phyloP scores from a whole-genome alignment of 2,113 vertebrate species.

The Galbula dea region DNA sequence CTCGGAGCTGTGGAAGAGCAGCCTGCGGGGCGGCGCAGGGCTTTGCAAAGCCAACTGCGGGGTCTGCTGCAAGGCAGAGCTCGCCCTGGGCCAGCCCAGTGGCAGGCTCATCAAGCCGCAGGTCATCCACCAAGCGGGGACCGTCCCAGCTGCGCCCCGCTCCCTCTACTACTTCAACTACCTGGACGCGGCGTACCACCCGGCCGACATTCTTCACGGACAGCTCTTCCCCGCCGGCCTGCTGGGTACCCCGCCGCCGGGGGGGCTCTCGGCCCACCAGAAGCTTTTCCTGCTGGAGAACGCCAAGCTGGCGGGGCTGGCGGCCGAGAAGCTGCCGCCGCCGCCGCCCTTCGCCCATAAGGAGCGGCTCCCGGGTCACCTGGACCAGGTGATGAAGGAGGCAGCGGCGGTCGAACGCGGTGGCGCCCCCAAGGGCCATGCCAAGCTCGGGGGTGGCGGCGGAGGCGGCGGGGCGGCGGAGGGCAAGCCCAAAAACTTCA shows the following conservation, averaged over 20 bases:
- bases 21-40: conserved; percentile 81
- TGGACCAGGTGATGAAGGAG: conserved; percentile 96
- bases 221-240: conserved; percentile 87
- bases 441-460: conserved; percentile 75
- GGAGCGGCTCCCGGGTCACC: conserved; percentile 89
- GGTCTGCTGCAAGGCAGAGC: conserved; percentile 86
- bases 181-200: conserved; percentile 90
- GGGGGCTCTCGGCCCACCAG: conserved; percentile 87
- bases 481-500: conserved; percentile 94
- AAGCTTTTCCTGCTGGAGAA: conserved; percentile 91
- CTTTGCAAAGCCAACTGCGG: conserved; percentile 91
- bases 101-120: conserved; percentile 92
- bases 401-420: conserved; percentile 81
- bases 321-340: conserved; percentile 83
- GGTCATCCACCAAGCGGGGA: conserved; percentile 89
- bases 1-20: conserved; percentile 93
- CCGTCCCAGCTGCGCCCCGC: conserved; percentile 81
- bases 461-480: conserved; percentile 75
- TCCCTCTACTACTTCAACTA: conserved; percentile 97
- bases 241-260: conserved; percentile 78
- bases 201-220: conserved; percentile 86
- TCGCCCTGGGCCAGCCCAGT: conserved; percentile 78
- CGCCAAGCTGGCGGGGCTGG: conserved; percentile 81
- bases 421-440: conserved; percentile 78
- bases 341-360: conserved; percentile 85